A percentile compares a stretch with the other conserved stretches of the same genome.
Evolutionary conservation across 2,797 vertebrate species (phyloP).

Genomic region (Mormyrops attenuatus): DNA sequence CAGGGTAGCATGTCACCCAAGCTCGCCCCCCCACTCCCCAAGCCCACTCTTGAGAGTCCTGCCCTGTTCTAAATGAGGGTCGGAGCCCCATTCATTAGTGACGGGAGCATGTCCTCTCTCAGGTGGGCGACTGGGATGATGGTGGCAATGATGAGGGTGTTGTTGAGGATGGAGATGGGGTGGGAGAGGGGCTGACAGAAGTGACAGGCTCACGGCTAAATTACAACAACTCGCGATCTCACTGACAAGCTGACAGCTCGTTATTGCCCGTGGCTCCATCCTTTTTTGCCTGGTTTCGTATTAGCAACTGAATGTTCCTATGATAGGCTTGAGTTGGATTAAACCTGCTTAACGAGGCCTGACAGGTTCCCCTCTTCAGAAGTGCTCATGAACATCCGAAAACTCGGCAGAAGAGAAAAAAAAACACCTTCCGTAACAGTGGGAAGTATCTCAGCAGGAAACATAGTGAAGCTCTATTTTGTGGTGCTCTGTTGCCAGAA

Average conservation of each 20-base stretch:
- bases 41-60: not conserved
- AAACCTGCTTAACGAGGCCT: slow-evolving; percentile 6
- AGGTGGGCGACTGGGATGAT: not conserved
- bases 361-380: not conserved
- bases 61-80: slow-evolving; percentile 13
- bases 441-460: not conserved
- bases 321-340: slow-evolving; percentile 7
- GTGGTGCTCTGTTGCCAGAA: not conserved
- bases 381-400: not conserved
- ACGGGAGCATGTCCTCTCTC: not conserved
- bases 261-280: not conserved
- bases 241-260: slow-evolving; percentile 49
- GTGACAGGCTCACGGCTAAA: slow-evolving; percentile 54
- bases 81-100: slow-evolving; percentile 14
- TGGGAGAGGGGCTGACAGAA: slow-evolving; percentile 28
- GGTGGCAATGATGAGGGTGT: not conserved
- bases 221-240: slow-evolving; percentile 51
- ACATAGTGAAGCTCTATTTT: not conserved
- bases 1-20: not conserved
- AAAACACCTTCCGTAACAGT: not conserved
- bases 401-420: not conserved
- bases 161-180: not conserved
- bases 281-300: not conserved
- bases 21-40: not conserved
- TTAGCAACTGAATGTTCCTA: not conserved